These are phyloP conservation scores for Hirtodrosophila histrioides DNA, from an alignment of 2,888 invertebrate genomes.

Conservation along the genomic window DNA sequence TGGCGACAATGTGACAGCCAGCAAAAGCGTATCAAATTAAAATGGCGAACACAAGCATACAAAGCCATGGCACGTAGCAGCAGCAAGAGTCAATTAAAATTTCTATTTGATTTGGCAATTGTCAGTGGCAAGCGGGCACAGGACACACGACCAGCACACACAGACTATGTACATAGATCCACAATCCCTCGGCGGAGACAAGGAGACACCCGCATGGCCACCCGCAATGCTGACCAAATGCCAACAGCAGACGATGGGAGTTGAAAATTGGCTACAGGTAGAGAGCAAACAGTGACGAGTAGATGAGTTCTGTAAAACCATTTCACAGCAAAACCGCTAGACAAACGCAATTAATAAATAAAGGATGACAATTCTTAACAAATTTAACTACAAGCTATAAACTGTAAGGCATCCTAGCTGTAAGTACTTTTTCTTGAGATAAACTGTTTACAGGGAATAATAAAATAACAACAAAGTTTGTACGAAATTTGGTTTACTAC, in stretches of 20 bases:
- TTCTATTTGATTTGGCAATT: conserved; percentile 79
- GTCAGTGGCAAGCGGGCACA: conserved; percentile 56
- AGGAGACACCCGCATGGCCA: conserved; percentile 31
- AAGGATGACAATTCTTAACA: neutral
- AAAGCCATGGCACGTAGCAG: conserved; percentile 53
- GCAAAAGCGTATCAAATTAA: conserved; percentile 65
- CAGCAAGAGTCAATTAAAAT: conserved; percentile 78
- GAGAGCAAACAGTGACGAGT: conserved; percentile 45
- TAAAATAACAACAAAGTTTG: no score
- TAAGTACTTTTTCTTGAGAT: no score
- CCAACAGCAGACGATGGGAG: conserved; percentile 57
- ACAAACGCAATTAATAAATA: neutral
- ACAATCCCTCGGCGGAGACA: neutral
- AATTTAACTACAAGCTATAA: no score
- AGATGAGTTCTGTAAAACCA: conserved; percentile 18
- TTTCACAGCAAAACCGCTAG: conserved; percentile 16
- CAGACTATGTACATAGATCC: conserved; percentile 9
- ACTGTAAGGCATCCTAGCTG: no score
- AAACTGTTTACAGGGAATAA: no score
- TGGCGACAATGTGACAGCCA: conserved; percentile 61
- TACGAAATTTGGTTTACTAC: no score
- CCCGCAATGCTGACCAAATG: conserved; percentile 69
- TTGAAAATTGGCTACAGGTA: conserved; percentile 75
- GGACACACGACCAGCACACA: conserved; percentile 11
- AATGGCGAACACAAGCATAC: conserved; percentile 36